These are phyloP conservation scores for Eudyptes chrysolophus DNA, from an alignment of 2,113 vertebrate species.

Conservation along the genomic window DNA sequence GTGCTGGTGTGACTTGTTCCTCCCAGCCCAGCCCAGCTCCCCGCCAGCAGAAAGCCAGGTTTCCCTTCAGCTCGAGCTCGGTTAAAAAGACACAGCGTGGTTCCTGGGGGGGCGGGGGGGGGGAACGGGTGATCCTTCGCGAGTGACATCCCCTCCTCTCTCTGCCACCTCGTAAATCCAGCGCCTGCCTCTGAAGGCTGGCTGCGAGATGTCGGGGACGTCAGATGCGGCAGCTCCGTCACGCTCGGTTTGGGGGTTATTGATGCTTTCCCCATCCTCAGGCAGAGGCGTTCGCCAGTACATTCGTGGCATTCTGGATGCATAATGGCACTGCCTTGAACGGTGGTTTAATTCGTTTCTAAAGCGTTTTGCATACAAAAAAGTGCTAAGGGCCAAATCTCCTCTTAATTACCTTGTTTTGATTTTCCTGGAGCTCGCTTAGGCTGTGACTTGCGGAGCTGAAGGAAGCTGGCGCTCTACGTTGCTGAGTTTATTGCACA, in stretches of 20 bases:
- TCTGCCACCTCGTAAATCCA: not conserved
- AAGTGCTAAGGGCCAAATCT: slow-evolving; percentile 3
- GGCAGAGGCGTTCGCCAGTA: not conserved
- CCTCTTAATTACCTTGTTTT: not conserved
- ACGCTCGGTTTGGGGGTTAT: not conserved
- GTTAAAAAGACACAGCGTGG: not conserved
- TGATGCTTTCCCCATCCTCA: not conserved
- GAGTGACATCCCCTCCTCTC: not conserved
- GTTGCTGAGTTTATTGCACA: not conserved
- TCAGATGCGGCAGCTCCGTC: not conserved
- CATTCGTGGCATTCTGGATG: not conserved
- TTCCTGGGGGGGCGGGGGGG: not conserved
- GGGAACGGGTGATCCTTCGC: not conserved
- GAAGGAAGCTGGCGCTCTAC: not conserved
- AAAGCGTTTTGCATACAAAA: not conserved
- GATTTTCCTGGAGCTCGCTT: not conserved
- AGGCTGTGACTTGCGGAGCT: not conserved
- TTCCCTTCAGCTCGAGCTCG: not conserved
- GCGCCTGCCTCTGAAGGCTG: not conserved
- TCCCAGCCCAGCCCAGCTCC: not conserved
- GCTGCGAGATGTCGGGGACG: not conserved
- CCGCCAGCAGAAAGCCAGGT: not conserved
- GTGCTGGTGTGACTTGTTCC: not conserved
- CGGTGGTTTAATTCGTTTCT: not conserved
- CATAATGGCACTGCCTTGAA: not conserved